Conservation (phyloP, 2,797 vertebrate species). For the Atherinosoma microstoma region DNA sequence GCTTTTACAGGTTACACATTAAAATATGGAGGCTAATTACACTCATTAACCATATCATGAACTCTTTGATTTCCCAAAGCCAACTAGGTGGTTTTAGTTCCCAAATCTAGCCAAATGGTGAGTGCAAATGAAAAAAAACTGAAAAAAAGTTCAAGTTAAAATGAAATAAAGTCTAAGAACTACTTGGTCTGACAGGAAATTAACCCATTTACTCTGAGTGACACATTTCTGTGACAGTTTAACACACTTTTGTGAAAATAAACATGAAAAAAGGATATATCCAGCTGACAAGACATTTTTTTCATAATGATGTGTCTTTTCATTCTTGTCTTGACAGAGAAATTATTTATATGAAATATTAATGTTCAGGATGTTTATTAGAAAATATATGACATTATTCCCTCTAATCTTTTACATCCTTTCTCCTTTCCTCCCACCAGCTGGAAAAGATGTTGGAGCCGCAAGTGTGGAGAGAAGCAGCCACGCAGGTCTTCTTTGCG, state of each 20-base stretch:
- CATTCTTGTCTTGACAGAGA: neutral
- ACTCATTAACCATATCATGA: no score
- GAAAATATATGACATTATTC: neutral
- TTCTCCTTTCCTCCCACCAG: slow-evolving; percentile 64
- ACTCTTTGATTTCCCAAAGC: no score
- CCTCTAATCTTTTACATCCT: neutral
- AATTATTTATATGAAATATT: slow-evolving; percentile 2
- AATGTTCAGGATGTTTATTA: neutral
- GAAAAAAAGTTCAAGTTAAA: neutral
- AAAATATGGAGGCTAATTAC: no score
- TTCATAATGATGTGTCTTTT: neutral
- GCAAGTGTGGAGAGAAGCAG: slow-evolving; percentile 97
- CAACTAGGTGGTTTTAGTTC: no score
- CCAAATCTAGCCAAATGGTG: neutral
- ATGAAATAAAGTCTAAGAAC: neutral
- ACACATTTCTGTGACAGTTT: neutral
- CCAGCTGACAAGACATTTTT: slow-evolving; percentile 3
- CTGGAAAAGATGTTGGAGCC: slow-evolving; percentile 98
- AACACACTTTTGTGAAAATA: neutral
- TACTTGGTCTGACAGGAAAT: no score
- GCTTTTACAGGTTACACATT: no score
- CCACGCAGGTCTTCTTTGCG: slow-evolving; percentile 97
- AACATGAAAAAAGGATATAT: neutral
- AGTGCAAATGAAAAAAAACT: neutral
- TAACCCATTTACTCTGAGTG: neutral